Base-by-base conservation (phyloP, 2,888 invertebrate species). In the Herminia tarsipennalis region DNA sequence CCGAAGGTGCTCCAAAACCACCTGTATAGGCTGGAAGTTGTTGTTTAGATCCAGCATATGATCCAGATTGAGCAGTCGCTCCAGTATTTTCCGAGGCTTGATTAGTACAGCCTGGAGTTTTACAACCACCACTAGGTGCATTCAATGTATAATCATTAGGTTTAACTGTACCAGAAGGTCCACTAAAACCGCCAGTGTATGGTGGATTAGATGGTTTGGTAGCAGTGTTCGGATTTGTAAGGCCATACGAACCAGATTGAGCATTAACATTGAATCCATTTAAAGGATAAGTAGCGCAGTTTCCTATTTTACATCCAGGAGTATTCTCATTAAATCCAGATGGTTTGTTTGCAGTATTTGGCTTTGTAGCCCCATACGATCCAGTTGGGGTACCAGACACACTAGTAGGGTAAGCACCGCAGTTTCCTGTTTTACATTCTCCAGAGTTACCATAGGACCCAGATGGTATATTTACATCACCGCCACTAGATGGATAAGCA, bases 1-100 rank as follows among this genome's bases (percentile, higher is more conserved):
- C 83, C 5, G 76, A 14, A 35, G 78, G 67, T 17, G 75, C 83
- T 42, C 81, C 82, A 46, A 83, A 83, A 12, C 78, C 74, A 38
- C 74, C 76, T 2, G 60, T 56, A 35, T 78, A 80, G 6, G 44
- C 14, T 12, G 73, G 57, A 8, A 49, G 42, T 6, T 61, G 41
- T 41, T 65, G 33, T 12, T 47, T 32, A 1, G 43, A 35, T 5
- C 24, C 36, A 2, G 9, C 18, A 12, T 17, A 21, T 5, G 36
- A 41, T 28, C 42, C 47, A 29, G 47, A 24, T 17, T 46, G 50
- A 20, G 41, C 12, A 17, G 37, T 32, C 28, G 16, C 49, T 1
- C 38, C 46, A 33, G 30, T 35, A 44, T 8, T 39, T 14, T 28
- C 16, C 20, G 38, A 10, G 8, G 39, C 5, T 17, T 36, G 29